Evolutionary conservation across 2,888 invertebrate genomes (phyloP).

Genomic region (Hydriomena furcata): DNA sequence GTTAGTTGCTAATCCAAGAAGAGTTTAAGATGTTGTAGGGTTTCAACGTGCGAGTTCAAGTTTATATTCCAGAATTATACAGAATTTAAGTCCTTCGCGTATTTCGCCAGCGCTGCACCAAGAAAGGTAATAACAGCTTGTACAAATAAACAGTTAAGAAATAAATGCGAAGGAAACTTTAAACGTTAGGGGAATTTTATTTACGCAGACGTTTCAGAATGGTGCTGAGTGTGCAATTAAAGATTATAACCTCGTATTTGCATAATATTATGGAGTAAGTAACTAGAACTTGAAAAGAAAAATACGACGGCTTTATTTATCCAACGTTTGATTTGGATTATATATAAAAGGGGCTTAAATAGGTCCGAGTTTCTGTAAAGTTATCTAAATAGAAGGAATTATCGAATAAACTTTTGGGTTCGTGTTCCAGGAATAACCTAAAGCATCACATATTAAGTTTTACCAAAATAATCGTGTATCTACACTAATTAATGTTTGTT

Average conservation of each 20-base stretch:
- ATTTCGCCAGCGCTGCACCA: conserved; percentile 13
- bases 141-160: conserved; percentile 32
- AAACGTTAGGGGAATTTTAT: conserved; percentile 51
- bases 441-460: no score
- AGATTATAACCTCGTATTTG: conserved; percentile 64
- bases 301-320: conserved; percentile 46
- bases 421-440: no score
- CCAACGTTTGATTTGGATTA: conserved; percentile 33
- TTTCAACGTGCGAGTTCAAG: conserved; percentile 4
- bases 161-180: conserved; percentile 46
- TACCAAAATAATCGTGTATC: no score
- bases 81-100: conserved; percentile 6
- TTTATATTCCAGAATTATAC: background rate
- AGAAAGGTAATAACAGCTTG: conserved; percentile 32
- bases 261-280: conserved; percentile 60
- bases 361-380: background rate
- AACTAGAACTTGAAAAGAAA: conserved; percentile 46
- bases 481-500: no score
- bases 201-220: conserved; percentile 42
- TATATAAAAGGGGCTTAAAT: background rate
- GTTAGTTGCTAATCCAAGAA: background rate
- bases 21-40: background rate
- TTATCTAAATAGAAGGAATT: no score
- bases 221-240: conserved; percentile 58
- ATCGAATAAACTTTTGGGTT: no score